A percentile compares a stretch with the other conserved stretches of the same genome.
These are phyloP conservation scores for Ephestia elutella DNA, from an alignment of 1,140 invertebrate genomes.

Conservation along the genomic window DNA sequence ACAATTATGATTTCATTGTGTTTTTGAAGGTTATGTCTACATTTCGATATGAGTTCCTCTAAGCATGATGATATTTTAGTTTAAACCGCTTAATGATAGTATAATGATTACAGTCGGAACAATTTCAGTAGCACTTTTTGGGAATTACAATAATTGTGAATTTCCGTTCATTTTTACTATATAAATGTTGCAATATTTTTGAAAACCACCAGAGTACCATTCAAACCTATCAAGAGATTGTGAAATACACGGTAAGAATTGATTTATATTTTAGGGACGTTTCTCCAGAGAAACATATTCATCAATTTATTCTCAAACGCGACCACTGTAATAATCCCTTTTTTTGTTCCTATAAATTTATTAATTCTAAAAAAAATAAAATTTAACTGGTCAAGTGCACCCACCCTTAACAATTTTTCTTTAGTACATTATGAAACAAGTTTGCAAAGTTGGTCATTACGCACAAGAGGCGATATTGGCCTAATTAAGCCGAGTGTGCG, in stretches of 20 bases:
- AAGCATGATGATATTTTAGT: background rate
- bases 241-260: background rate
- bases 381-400: no score
- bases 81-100: constrained; percentile 5
- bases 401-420: no score
- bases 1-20: no score
- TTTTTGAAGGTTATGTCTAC: no score
- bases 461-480: no score
- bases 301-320: background rate
- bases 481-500: no score
- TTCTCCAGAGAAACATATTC: no score
- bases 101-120: constrained; percentile 8
- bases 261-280: background rate
- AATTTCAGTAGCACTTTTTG: constrained; percentile 3
- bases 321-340: no score
- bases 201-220: background rate
- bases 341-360: no score
- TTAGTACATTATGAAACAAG: no score
- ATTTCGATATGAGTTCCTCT: background rate
- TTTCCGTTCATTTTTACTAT: constrained; percentile 7
- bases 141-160: constrained; percentile 8
- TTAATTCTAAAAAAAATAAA: no score
- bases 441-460: no score
- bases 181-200: constrained; percentile 7
- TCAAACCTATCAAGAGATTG: background rate